Percentiles rank a stretch among this genome's conserved stretches.
These are phyloP conservation scores for Nephrotoma appendiculata DNA, from an alignment of 2,888 invertebrate genomes.

Conservation along the genomic window DNA sequence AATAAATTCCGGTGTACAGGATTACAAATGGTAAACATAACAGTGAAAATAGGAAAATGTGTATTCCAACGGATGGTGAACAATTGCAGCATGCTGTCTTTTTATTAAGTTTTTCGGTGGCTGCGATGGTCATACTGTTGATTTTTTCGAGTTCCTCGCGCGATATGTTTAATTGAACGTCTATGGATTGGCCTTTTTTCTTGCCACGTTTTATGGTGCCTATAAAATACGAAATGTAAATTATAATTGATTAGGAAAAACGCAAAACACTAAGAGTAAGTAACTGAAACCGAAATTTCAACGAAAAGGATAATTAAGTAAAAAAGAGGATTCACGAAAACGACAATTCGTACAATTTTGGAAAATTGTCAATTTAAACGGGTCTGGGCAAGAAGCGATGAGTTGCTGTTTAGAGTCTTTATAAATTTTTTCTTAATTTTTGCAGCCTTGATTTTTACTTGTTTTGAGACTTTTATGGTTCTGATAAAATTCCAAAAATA, in stretches of 20 bases:
- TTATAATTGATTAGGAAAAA: constrained; percentile 6
- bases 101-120: constrained; percentile 40
- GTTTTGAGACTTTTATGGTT: no score
- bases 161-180: constrained; percentile 56
- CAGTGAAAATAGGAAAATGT: constrained; percentile 47
- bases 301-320: no score
- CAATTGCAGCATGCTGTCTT: constrained; percentile 39
- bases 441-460: no score
- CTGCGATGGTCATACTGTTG: constrained; percentile 42
- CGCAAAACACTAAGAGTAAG: background rate
- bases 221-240: background rate
- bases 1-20: constrained; percentile 45
- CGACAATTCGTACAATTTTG: no score
- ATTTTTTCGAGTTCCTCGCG: constrained; percentile 54
- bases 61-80: constrained; percentile 44
- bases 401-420: no score
- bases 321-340: no score
- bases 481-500: no score
- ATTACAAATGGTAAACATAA: constrained; percentile 52
- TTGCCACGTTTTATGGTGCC: constrained; percentile 59
- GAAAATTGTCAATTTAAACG: no score
- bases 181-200: constrained; percentile 55
- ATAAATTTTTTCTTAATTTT: no score
- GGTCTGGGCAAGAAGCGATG: no score
- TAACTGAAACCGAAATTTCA: no score